These are phyloP conservation scores for Tauraco hartlaubi DNA, from an alignment of 2,797 vertebrate species.

Conservation along the genomic window DNA sequence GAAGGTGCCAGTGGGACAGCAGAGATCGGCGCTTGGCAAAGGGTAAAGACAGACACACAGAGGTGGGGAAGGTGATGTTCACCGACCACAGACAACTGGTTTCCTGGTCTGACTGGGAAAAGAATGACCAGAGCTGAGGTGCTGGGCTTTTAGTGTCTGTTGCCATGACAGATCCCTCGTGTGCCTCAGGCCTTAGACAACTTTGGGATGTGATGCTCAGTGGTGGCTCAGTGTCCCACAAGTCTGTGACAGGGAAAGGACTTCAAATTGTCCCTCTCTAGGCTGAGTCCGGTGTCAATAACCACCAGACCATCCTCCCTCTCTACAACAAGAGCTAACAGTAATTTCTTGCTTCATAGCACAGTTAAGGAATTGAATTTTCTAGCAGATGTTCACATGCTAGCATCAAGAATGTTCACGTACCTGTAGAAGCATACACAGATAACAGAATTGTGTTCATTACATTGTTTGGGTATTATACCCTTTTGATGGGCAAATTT, in stretches of 20 bases:
- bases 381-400: background rate
- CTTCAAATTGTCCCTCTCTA: background rate
- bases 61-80: background rate
- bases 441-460: background rate
- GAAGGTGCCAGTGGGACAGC: background rate
- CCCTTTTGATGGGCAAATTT: background rate
- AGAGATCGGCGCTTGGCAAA: rapidly evolving
- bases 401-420: background rate
- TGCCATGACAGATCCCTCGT: background rate
- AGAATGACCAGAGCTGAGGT: background rate
- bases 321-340: background rate
- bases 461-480: background rate
- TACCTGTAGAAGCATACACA: background rate
- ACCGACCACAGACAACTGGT: background rate
- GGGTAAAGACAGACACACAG: background rate
- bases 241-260: background rate
- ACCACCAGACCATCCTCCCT: background rate
- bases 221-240: background rate
- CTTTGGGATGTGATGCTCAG: background rate
- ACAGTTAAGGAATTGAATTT: background rate
- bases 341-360: background rate
- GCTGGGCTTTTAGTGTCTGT: background rate
- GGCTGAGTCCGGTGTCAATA: background rate
- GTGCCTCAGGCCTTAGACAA: background rate
- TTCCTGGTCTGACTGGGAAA: background rate